Base-by-base conservation (phyloP, 2,888 invertebrate genomes). In the Corythucha ciliata region DNA sequence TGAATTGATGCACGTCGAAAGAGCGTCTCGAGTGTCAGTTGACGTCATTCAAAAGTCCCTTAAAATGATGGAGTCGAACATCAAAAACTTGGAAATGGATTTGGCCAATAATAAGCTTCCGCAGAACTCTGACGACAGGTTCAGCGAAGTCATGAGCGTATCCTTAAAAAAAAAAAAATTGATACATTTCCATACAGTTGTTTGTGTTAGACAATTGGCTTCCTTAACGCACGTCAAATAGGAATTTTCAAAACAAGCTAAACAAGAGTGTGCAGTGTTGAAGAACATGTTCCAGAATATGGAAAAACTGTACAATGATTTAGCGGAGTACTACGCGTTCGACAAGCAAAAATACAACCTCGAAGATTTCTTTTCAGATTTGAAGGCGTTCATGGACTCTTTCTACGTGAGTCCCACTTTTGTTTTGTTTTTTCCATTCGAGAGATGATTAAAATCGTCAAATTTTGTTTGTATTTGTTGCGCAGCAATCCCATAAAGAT, bases 301-400 rank as follows among this genome's bases (percentile, higher is more conserved):
- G 86, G 89, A 89, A 58, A 78, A 77, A 8, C 69, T 91, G 1
- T 97, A 85, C 71, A 76, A 76, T 3, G 85, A 85, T 41, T 70
- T 96, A 8, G 81, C 89, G 0, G 92, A 92, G 63, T 97, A 85
- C 68, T 96, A 81, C 68, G 79, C 83, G 2, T 96, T 97, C 68
- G 94, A 97, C 65, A 80, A 83, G 6, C 82, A 81, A 58, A 97
- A 97, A 68, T 97, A 96, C 66, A 80, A 85, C 0, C 76, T 94
- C 60, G 97, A 97, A 65, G 96, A 97, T 67, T 92, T 97, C 74
- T 94, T 97, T 68, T 78, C 79, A 0, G 97, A 98, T 66, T 77
- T 98, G 57, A 94, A 93, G 70, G 82, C 82, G 0, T 98, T 98
- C 68, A 93, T 92, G 68, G 90, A 92, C 65, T 78, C 83, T 22